A percentile compares a stretch with the other conserved stretches of the same genome.
Evolutionary conservation across 2,888 invertebrate genomes (phyloP).

Genomic region (Apodemia mormo): DNA sequence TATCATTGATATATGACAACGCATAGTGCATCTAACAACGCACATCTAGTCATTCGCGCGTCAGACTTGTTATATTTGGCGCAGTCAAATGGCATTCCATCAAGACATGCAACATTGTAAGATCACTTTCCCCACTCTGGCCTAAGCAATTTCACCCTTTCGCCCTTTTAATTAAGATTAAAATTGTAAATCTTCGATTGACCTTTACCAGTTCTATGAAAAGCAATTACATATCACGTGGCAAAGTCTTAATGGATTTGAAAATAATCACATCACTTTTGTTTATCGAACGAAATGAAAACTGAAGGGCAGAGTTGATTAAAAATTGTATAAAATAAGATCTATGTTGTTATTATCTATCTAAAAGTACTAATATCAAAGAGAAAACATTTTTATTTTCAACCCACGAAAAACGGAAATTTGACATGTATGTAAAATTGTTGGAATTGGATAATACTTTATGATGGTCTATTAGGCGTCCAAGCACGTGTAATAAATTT

Average conservation of each 20-base stretch:
- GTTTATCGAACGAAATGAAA: not conserved
- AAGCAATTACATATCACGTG: conserved; percentile 29
- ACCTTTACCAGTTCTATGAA: conserved; percentile 6
- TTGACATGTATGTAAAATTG: too few species aligned
- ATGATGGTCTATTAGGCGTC: too few species aligned
- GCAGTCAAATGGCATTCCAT: not conserved
- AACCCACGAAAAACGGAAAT: too few species aligned
- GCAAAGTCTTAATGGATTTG: conserved; percentile 40
- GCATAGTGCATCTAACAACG: too few species aligned
- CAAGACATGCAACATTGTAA: conserved; percentile 1
- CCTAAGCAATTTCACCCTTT: not conserved
- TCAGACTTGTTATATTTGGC: not conserved
- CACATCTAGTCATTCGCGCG: not conserved
- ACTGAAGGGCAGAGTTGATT: too few species aligned
- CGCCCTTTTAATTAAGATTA: not conserved
- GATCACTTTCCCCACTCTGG: not conserved
- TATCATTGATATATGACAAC: too few species aligned
- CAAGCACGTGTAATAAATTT: too few species aligned
- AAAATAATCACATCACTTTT: not conserved
- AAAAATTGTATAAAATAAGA: too few species aligned
- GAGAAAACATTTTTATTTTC: too few species aligned
- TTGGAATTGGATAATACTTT: too few species aligned
- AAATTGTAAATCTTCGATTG: not conserved
- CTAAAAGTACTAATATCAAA: too few species aligned
- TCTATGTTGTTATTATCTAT: too few species aligned